A percentile compares a stretch with the other conserved stretches of the same genome.
These are phyloP conservation scores for Agrotis ipsilon DNA, from an alignment of 2,888 invertebrate species.

Conservation along the genomic window DNA sequence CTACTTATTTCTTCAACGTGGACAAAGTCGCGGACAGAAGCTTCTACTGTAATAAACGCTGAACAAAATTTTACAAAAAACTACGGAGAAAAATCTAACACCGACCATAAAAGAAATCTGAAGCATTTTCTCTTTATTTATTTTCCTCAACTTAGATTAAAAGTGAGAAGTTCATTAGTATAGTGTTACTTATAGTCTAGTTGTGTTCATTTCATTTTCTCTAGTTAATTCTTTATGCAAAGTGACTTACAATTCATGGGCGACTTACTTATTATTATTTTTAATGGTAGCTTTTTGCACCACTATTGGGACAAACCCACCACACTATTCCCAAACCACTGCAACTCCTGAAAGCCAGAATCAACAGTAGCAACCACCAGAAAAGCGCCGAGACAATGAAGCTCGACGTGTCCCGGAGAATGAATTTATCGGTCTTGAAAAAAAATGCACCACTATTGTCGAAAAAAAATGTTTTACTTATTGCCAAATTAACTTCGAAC, in stretches of 20 bases:
- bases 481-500: background rate
- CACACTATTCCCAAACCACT: no score
- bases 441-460: no score
- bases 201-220: conserved; percentile 5
- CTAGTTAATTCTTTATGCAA: background rate
- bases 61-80: background rate
- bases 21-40: no score
- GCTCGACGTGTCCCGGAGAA: no score
- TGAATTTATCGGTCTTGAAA: no score
- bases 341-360: no score
- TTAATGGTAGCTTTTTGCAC: no score
- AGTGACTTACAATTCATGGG: conserved; percentile 5
- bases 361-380: no score
- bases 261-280: no score
- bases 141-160: background rate
- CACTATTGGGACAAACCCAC: no score
- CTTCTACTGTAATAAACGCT: background rate
- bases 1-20: no score
- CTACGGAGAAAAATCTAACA: background rate
- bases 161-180: conserved; percentile 39
- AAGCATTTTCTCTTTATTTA: background rate
- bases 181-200: conserved; percentile 28
- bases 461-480: background rate
- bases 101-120: background rate
- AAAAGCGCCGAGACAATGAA: no score